These are phyloP conservation scores for Saturnia japonica DNA, from an alignment of 2,888 invertebrate genomes.

Conservation along the genomic window DNA sequence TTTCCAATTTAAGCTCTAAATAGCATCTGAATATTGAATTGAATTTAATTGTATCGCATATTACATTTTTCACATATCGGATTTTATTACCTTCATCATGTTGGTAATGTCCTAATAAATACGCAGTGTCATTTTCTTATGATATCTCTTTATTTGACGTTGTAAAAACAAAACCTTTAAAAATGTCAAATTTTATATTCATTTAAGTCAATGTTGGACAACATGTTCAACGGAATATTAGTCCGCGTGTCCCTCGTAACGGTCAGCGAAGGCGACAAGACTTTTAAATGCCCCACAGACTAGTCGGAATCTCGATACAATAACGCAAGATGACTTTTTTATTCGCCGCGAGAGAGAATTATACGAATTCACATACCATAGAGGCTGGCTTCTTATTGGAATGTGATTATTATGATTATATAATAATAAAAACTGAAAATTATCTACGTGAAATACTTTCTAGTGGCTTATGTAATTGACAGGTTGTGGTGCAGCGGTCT, in stretches of 20 bases:
- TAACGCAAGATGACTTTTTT: conserved; percentile 50
- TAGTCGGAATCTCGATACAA: conserved; percentile 48
- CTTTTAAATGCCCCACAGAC: conserved; percentile 41
- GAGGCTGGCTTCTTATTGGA: conserved; percentile 20
- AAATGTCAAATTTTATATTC: too few species aligned
- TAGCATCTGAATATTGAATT: too few species aligned
- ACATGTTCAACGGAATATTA: conserved; percentile 2
- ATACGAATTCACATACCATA: conserved; percentile 26
- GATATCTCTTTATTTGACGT: too few species aligned
- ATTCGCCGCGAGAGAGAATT: conserved; percentile 34
- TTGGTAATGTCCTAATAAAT: too few species aligned
- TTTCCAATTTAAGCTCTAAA: too few species aligned
- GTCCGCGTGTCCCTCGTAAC: conserved; percentile 39
- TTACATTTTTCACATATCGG: too few species aligned
- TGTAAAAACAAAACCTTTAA: too few species aligned
- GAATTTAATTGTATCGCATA: too few species aligned
- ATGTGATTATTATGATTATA: conserved; percentile 2
- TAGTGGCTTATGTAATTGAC: not conserved
- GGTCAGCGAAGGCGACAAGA: conserved; percentile 43
- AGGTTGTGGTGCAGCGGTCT: not conserved
- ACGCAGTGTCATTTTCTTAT: too few species aligned
- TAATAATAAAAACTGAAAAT: not conserved
- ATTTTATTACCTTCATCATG: too few species aligned
- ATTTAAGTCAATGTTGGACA: not conserved
- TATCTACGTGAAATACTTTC: not conserved